Evolutionary conservation across 2,113 vertebrate species (phyloP).

Genomic region (Marcusenius ussheri): DNA sequence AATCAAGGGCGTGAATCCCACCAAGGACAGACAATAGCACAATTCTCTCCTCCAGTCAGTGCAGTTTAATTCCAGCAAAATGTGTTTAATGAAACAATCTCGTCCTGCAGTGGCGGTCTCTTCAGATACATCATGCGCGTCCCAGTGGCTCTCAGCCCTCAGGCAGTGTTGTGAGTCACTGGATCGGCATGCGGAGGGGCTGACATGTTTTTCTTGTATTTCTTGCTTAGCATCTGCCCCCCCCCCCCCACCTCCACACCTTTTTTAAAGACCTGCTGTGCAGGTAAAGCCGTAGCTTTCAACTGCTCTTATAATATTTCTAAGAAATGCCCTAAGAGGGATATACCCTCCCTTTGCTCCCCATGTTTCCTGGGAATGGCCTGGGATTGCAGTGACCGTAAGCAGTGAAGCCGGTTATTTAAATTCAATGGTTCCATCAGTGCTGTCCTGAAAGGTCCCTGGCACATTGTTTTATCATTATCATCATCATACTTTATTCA

Average conservation of each 20-base stretch:
- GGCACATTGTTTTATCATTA: background rate
- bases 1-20: background rate
- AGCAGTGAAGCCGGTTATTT: background rate
- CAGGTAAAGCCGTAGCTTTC: background rate
- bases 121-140: background rate
- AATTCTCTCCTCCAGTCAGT: background rate
- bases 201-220: background rate
- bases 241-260: background rate
- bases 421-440: background rate
- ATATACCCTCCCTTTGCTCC: background rate
- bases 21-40: background rate
- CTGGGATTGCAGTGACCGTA: background rate
- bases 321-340: background rate
- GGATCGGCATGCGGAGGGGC: background rate
- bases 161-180: background rate
- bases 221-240: background rate
- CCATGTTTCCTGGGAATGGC: background rate
- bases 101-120: background rate
- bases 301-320: background rate
- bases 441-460: background rate
- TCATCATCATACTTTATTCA: background rate
- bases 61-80: background rate
- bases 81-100: constrained; percentile 1
- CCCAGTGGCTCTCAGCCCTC: background rate
- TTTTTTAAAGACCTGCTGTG: background rate